Percentiles rank a stretch among this genome's conserved stretches.
These are phyloP conservation scores for Mantis religiosa DNA, from an alignment of 2,888 invertebrate species.

Conservation along the genomic window DNA sequence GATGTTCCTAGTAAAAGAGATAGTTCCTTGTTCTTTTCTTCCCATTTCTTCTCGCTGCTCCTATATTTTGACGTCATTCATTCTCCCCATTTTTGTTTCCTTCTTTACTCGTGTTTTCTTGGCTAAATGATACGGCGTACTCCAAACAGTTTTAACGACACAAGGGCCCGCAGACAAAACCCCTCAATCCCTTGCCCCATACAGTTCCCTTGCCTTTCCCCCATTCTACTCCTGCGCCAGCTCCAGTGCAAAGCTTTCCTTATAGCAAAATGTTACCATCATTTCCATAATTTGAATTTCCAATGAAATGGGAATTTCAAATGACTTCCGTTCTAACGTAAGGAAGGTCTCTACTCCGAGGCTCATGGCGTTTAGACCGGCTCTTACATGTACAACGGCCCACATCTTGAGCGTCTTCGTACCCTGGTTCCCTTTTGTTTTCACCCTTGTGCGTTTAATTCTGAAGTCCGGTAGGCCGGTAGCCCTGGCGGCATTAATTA, in stretches of 20 bases:
- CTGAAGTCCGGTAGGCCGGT: neutral
- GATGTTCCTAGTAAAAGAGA: neutral
- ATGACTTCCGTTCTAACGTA: constrained; percentile 11
- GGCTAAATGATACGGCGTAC: neutral
- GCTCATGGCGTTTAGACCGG: constrained; percentile 13
- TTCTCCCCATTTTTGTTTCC: neutral
- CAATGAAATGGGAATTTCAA: constrained; percentile 24
- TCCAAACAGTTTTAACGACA: neutral
- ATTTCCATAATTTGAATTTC: constrained; percentile 28
- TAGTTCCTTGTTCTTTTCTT: neutral
- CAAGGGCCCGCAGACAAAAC: neutral
- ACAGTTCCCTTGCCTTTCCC: neutral
- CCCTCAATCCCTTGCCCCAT: neutral
- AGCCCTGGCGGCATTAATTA: neutral
- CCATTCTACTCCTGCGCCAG: neutral
- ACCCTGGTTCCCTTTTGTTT: neutral
- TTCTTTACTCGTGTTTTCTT: neutral
- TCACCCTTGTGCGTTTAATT: neutral
- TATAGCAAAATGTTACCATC: constrained; percentile 16
- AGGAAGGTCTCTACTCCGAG: neutral
- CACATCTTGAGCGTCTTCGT: neutral
- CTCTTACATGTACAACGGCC: neutral
- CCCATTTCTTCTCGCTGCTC: neutral
- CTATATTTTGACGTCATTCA: no score
- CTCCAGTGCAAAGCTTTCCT: constrained; percentile 7